These are phyloP conservation scores for Microtus oregoni DNA, from an alignment of 2,113 vertebrate genomes.

Conservation along the genomic window DNA sequence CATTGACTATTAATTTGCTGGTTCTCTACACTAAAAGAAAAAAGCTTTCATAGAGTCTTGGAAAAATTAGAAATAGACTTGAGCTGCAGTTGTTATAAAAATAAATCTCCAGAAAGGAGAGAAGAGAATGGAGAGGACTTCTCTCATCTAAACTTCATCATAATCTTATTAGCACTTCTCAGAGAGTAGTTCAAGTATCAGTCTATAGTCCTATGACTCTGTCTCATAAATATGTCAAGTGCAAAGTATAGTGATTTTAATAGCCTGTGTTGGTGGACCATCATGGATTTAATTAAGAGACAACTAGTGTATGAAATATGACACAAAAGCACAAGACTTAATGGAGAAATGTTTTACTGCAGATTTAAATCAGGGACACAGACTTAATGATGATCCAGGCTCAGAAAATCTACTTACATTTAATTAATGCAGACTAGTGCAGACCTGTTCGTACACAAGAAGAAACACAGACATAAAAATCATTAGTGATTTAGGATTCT, in stretches of 20 bases:
- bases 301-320: constrained; percentile 91
- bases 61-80: constrained; percentile 83
- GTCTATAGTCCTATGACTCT: constrained; percentile 88
- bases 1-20: constrained; percentile 78
- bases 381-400: constrained; percentile 86
- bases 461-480: constrained; percentile 81
- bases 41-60: constrained; percentile 76
- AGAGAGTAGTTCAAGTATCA: constrained; percentile 88
- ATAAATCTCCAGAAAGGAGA: constrained; percentile 87
- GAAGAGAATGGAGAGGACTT: constrained; percentile 83
- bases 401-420: constrained; percentile 86
- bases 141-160: constrained; percentile 90
- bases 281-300: constrained; percentile 92
- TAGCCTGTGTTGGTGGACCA: constrained; percentile 90
- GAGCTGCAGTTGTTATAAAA: constrained; percentile 85
- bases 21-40: constrained; percentile 77
- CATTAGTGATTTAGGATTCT: constrained; percentile 85
- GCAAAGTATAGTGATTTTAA: constrained; percentile 91
- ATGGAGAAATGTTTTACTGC: constrained; percentile 90
- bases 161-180: constrained; percentile 90
- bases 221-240: constrained; percentile 91
- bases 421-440: constrained; percentile 87
- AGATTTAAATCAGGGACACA: constrained; percentile 87
- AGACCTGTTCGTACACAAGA: constrained; percentile 79
- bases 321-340: constrained; percentile 89